phyloP scores from a whole-genome alignment of 1,140 invertebrate genomes.

The Leptinotarsa defecta region DNA sequence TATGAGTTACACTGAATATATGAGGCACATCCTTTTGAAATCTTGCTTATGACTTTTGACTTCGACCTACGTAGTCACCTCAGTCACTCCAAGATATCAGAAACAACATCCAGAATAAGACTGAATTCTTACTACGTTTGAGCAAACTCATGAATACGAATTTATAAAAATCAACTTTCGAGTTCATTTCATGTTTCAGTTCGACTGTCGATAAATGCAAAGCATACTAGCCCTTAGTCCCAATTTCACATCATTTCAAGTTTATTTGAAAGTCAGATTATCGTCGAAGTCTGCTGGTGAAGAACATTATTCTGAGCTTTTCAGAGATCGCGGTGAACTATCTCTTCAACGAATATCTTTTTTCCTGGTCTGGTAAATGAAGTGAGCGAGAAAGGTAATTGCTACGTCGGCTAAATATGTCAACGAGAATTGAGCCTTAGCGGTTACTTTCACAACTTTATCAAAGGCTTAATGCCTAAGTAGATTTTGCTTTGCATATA shows the following conservation, averaged over 20 bases:
- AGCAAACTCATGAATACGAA: no score
- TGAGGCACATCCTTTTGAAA: no score
- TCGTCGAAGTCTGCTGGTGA: constrained; percentile 28
- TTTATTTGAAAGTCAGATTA: constrained; percentile 36
- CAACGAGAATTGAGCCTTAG: constrained; percentile 36
- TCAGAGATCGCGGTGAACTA: constrained; percentile 12
- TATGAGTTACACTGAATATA: no score
- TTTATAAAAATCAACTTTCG: no score
- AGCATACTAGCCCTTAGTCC: neutral
- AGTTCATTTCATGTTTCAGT: no score
- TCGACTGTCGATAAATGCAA: neutral
- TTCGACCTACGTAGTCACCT: no score
- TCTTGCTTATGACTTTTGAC: no score
- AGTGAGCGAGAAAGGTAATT: constrained; percentile 27
- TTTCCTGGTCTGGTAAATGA: constrained; percentile 24
- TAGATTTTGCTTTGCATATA: constrained; percentile 42
- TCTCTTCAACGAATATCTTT: constrained; percentile 21
- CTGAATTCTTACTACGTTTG: no score
- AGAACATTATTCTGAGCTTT: constrained; percentile 35
- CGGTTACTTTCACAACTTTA: constrained; percentile 41
- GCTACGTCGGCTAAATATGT: constrained; percentile 29
- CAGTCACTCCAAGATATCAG: no score
- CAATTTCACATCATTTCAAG: neutral
- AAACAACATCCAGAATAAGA: no score
- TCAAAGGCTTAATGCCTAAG: constrained; percentile 40